These are phyloP conservation scores for Heterodera schachtii DNA, from an alignment of 1,140 invertebrate species.

Conservation along the genomic window DNA sequence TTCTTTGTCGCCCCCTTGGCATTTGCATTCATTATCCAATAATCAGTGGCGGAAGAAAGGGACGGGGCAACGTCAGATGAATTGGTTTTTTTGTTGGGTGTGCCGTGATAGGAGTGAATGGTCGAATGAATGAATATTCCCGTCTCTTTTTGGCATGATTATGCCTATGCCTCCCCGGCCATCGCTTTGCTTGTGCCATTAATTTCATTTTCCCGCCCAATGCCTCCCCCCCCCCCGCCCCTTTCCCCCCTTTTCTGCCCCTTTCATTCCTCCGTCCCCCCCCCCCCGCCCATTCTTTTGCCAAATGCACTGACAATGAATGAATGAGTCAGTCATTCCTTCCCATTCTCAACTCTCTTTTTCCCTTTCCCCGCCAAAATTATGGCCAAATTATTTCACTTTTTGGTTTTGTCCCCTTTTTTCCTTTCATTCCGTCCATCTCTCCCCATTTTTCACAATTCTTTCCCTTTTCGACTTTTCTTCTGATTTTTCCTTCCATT, in stretches of 20 bases:
- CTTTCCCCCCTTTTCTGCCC: no score
- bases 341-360: not conserved
- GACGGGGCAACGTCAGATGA: not conserved
- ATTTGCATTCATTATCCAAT: slow-evolving; percentile 5
- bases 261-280: no score
- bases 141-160: not conserved
- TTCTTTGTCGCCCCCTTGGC: not conserved
- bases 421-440: not conserved
- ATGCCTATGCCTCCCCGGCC: no score
- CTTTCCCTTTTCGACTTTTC: not conserved
- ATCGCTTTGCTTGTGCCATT: not conserved
- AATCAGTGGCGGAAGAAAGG: not conserved
- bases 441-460: not conserved
- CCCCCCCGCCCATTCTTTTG: no score
- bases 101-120: no score
- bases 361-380: not conserved
- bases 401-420: not conserved
- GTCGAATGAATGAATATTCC: not conserved
- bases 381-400: not conserved
- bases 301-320: no score
- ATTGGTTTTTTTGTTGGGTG: no score
- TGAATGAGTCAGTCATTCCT: not conserved
- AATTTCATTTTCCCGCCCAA: not conserved
- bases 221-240: no score
- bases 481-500: not conserved